Percentiles rank a stretch among this genome's conserved stretches.
These are phyloP conservation scores for Lasioglossum leucozonium DNA, from an alignment of 2,888 invertebrate genomes.

Conservation along the genomic window DNA sequence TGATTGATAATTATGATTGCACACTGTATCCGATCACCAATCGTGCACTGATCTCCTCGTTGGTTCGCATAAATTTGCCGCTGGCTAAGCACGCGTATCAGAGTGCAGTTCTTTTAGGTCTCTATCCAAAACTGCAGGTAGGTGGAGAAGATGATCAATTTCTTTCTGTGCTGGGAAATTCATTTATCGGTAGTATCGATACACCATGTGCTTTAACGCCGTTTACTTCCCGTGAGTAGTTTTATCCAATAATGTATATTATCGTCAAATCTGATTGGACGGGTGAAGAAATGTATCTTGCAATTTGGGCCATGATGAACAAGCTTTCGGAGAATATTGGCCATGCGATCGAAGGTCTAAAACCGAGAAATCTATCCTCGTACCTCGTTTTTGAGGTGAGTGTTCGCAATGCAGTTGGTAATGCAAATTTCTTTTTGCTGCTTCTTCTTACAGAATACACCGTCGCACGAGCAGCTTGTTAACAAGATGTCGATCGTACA, in stretches of 20 bases:
- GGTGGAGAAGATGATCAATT: neutral
- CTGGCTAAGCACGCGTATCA: slow-evolving; percentile 73
- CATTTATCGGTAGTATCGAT: neutral
- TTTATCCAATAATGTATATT: slow-evolving; percentile 50
- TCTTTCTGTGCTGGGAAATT: neutral
- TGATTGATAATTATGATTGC: slow-evolving; percentile 69
- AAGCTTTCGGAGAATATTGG: slow-evolving; percentile 70
- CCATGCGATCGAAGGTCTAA: slow-evolving; percentile 62
- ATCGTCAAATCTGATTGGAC: slow-evolving; percentile 73
- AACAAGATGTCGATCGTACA: neutral
- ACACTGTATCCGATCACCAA: slow-evolving; percentile 58
- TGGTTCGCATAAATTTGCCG: slow-evolving; percentile 67
- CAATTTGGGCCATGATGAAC: slow-evolving; percentile 66
- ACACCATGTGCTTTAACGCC: neutral
- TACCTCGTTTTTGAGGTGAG: slow-evolving; percentile 71
- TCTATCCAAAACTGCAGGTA: slow-evolving; percentile 74
- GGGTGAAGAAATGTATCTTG: slow-evolving; percentile 77
- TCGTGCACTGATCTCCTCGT: slow-evolving; percentile 66
- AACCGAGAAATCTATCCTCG: slow-evolving; percentile 49
- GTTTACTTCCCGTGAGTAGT: slow-evolving; percentile 35
- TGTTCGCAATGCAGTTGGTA: neutral
- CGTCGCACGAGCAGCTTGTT: slow-evolving; percentile 24
- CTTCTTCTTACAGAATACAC: slow-evolving; percentile 46
- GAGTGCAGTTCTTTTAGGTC: slow-evolving; percentile 71
- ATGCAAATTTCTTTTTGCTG: neutral